A percentile compares a stretch with the other conserved stretches of the same genome.
These are phyloP conservation scores for Chrysogorgia sp. DNA, from an alignment of 92 coral and sea anemone genomes.

Conservation along the genomic window DNA sequence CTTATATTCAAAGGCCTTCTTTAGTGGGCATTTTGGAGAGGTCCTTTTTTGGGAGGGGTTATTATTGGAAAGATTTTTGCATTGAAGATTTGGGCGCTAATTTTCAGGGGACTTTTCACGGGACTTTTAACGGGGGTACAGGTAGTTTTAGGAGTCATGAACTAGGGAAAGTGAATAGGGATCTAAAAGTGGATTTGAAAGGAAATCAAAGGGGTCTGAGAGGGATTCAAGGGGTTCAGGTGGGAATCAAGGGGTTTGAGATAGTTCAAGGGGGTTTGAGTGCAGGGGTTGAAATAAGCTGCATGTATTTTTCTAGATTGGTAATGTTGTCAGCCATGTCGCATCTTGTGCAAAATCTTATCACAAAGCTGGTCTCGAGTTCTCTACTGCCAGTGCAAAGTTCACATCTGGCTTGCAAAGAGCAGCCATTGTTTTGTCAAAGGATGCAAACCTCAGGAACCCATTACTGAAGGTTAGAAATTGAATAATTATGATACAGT, in stretches of 20 bases:
- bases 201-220: too few species aligned
- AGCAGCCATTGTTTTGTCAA: slow-evolving; percentile 80
- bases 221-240: too few species aligned
- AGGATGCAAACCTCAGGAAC: slow-evolving; percentile 82
- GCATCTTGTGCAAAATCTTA: slow-evolving; percentile 77
- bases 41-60: too few species aligned
- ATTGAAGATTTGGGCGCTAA: too few species aligned
- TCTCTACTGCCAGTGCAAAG: slow-evolving; percentile 70
- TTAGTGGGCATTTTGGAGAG: too few species aligned
- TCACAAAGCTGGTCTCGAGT: slow-evolving; percentile 73
- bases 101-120: too few species aligned
- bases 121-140: too few species aligned
- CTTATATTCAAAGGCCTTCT: too few species aligned
- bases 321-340: slow-evolving; percentile 68
- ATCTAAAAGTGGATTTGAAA: too few species aligned
- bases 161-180: too few species aligned
- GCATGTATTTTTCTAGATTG: slow-evolving; percentile 52
- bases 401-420: slow-evolving; percentile 72
- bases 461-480: slow-evolving; percentile 90
- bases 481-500: not conserved
- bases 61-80: too few species aligned
- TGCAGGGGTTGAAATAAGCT: not conserved
- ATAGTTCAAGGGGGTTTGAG: not conserved
- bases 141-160: too few species aligned
- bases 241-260: not conserved